Conservation (phyloP, 2,888 invertebrate genomes). For the Lottia scabra region DNA sequence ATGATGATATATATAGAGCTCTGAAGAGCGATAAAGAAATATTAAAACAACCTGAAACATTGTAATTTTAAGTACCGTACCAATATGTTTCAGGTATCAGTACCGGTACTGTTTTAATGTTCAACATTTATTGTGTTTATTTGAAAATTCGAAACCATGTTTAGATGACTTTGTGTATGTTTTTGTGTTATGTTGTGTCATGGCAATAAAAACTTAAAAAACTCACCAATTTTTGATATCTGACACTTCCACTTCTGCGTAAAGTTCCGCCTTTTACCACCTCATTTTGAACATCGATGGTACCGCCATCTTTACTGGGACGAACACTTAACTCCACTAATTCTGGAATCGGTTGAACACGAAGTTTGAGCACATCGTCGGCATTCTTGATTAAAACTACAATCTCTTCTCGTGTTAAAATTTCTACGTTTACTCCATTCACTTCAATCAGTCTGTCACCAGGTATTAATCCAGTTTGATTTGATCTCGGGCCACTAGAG, state of each 20-base stretch:
- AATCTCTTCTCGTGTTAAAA: constrained; percentile 88
- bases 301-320: constrained; percentile 78
- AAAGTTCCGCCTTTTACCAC: constrained; percentile 82
- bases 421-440: constrained; percentile 87
- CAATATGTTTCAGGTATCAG: too few species aligned
- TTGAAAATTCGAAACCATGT: too few species aligned
- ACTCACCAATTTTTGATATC: constrained; percentile 61
- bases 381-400: constrained; percentile 83
- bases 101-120: too few species aligned
- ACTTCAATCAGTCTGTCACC: constrained; percentile 94
- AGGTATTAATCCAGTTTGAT: constrained; percentile 88
- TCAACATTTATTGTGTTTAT: too few species aligned
- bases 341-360: constrained; percentile 95
- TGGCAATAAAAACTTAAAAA: neutral
- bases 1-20: too few species aligned
- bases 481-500: constrained; percentile 77
- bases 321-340: constrained; percentile 89
- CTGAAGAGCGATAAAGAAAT: too few species aligned
- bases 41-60: too few species aligned
- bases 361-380: constrained; percentile 75
- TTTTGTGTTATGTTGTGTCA: too few species aligned
- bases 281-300: constrained; percentile 77
- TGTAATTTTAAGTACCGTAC: too few species aligned
- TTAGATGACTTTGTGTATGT: too few species aligned
- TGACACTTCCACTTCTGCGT: constrained; percentile 78